Conservation (phyloP, 2,113 vertebrate species). For the Lycocorax pyrrhopterus region DNA sequence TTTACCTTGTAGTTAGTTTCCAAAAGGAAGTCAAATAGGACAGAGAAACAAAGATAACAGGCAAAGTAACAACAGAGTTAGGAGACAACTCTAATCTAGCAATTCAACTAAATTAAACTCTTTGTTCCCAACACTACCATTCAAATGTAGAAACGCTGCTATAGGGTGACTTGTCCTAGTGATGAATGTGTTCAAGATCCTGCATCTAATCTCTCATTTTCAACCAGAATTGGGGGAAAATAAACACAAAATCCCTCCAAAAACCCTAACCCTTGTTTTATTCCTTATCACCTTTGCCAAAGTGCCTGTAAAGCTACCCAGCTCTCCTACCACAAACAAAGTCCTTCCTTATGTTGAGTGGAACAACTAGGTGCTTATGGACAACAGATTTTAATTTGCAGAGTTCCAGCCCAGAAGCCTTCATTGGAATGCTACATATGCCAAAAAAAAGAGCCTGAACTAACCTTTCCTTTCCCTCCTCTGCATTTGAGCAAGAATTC, state of each 20-base stretch:
- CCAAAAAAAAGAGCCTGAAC: neutral
- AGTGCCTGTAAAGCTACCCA: neutral
- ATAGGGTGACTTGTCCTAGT: neutral
- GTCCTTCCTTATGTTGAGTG: neutral
- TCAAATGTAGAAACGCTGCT: neutral
- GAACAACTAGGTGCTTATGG: neutral
- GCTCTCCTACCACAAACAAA: neutral
- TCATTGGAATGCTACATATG: neutral
- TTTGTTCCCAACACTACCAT: neutral
- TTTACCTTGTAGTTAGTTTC: neutral
- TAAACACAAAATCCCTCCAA: neutral
- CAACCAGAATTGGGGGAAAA: neutral
- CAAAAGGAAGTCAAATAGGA: neutral
- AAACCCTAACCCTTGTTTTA: neutral
- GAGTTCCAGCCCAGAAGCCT: neutral
- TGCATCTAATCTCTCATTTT: neutral
- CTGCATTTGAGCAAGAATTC: neutral
- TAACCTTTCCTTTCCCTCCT: neutral
- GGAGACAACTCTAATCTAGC: neutral
- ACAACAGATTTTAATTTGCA: neutral
- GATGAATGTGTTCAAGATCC: neutral
- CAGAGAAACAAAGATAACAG: neutral
- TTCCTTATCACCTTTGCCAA: neutral
- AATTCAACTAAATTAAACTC: neutral
- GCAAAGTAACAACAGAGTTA: neutral